Conservation (phyloP, 2,797 vertebrate species). For the Pygocentrus nattereri region DNA sequence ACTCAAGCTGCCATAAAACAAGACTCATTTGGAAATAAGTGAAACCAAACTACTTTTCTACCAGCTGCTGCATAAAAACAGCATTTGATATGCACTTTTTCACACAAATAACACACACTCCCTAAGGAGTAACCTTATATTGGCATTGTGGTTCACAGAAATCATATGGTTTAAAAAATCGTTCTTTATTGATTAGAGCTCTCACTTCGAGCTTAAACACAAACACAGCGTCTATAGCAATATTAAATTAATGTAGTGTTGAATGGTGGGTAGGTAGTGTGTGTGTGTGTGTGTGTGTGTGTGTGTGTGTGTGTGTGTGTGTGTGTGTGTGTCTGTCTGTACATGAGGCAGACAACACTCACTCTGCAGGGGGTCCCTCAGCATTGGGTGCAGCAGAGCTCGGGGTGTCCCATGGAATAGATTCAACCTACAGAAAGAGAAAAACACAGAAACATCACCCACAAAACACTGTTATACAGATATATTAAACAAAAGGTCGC, state of each 20-base stretch:
- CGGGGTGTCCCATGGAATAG: conserved; percentile 52
- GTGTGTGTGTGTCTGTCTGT: too few relatives aligned
- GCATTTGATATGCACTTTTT: too few relatives aligned
- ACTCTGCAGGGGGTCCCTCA: conserved; percentile 53
- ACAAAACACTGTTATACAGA: background rate
- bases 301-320: too few relatives aligned
- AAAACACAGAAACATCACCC: background rate
- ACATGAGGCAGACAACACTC: conserved; percentile 3
- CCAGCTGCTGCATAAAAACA: background rate
- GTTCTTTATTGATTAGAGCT: conserved; percentile 28
- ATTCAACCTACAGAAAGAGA: conserved; percentile 34
- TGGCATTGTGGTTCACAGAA: background rate
- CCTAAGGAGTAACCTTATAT: background rate
- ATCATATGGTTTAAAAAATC: conserved; percentile 6
- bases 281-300: conserved; percentile 6
- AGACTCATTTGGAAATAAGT: conserved; percentile 23
- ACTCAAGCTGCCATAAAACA: conserved; percentile 21
- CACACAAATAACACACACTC: background rate
- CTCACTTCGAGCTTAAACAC: conserved; percentile 8
- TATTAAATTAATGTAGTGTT: background rate
- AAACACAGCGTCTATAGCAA: background rate
- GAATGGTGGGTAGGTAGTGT: background rate
- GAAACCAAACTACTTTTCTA: conserved; percentile 25
- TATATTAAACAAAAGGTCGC: too few relatives aligned
- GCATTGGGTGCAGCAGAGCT: conserved; percentile 50